Base-by-base conservation (phyloP, 2,888 invertebrate genomes). In the Anodontia alba region DNA sequence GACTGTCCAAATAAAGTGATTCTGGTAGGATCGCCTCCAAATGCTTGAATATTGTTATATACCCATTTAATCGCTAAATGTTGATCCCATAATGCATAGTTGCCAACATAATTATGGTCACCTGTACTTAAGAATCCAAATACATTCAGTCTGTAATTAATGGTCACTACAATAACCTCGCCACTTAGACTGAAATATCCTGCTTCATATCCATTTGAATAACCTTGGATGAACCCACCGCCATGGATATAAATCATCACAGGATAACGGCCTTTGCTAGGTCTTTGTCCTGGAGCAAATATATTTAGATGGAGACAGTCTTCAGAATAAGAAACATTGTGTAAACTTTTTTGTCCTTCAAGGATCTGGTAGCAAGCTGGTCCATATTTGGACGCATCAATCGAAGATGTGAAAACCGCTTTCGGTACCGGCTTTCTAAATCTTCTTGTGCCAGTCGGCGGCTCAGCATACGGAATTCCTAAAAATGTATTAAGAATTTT, bases 381-480 rank as follows among this genome's bases (percentile, higher is more conserved):
- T 7, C 49, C 49, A 23, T n/a, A 49, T 23, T 17, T 23, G 3
- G 49, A 49, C 5, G 49, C 49, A 20, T 49, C 49, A 23, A n/a
- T 5, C 5, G 49, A 17, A n/a, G 49, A n/a, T 20, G 20, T 5
- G 49, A 49, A 49, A 3, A 7, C 5, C 2, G 33, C 67, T 66
- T 81, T 81, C 8, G 75, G 54, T 2, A 72, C 73, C 10, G 84
- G 84, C 54, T 80, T 81, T 51, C 42, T n/a, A 46, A 84, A 84
- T 1, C 84, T 72, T 20, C 69, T 51, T 10, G 71, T 68, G 3
- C 80, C 83, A 1, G 72, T 38, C 1, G 84, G 84, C 5, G 84
- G 80, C 46, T 81, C 81, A 2, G 81, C 81, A 46, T 81, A 84
- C 0, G 84, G 84, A 51, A 84, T 81, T 29, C 84, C 84, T 23